Conservation (phyloP, 2,797 vertebrate genomes). For the Poecile montanus region DNA sequence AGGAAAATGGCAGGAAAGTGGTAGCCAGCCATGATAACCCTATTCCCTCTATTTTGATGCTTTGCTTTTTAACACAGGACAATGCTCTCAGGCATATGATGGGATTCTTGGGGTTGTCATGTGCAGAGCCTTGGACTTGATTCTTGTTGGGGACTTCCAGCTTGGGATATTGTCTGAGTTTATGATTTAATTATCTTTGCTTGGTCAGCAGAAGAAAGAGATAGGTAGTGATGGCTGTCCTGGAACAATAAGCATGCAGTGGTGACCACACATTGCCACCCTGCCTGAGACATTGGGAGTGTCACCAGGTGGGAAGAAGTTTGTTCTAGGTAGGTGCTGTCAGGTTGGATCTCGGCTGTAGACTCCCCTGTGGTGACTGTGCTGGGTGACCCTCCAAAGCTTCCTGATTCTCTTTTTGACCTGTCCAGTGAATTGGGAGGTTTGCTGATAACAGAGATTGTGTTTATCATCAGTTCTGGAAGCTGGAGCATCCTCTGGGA, state of each 20-base stretch:
- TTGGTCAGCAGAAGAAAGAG: neutral
- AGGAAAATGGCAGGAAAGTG: neutral
- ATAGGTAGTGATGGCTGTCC: neutral
- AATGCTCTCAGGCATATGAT: neutral
- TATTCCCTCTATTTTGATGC: neutral
- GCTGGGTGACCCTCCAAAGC: neutral
- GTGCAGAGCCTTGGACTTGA: neutral
- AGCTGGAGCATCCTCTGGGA: neutral
- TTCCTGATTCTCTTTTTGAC: neutral
- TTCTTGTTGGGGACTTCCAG: neutral
- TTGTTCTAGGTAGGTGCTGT: neutral
- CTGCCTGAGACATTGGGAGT: neutral
- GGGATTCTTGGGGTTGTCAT: neutral
- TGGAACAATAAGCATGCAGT: neutral
- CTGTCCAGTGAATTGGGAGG: neutral
- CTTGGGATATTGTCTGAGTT: neutral
- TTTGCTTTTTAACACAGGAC: neutral
- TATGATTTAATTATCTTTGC: neutral
- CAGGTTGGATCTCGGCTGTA: neutral
- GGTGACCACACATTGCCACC: neutral
- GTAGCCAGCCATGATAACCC: neutral
- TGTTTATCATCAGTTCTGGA: neutral
- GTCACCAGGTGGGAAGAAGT: neutral
- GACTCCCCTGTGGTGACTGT: accelerated
- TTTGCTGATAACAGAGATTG: neutral